A percentile compares a stretch with the other conserved stretches of the same genome.
Evolutionary conservation across 1,140 invertebrate genomes (phyloP).

Genomic region (Parapsyche elsis): DNA sequence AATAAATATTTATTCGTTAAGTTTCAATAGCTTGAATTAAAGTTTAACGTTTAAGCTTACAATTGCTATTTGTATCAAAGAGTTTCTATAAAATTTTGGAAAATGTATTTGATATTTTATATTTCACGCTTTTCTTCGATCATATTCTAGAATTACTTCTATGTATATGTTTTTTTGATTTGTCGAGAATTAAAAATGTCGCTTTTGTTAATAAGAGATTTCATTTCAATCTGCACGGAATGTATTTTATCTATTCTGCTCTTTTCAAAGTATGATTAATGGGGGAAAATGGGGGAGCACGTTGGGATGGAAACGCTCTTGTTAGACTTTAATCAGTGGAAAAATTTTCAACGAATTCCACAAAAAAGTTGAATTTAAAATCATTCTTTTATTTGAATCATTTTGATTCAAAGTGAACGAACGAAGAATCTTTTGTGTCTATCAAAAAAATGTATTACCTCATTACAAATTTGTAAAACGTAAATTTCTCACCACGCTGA

Average conservation of each 20-base stretch:
- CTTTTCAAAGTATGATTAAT: constrained; percentile 43
- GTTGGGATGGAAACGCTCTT: background rate
- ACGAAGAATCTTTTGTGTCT: background rate
- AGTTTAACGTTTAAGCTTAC: background rate
- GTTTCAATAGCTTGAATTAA: background rate
- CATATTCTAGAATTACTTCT: background rate
- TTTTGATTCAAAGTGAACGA: background rate
- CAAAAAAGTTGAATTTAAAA: background rate
- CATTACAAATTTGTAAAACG: too few relatives aligned
- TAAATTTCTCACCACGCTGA: too few relatives aligned
- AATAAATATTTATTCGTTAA: background rate
- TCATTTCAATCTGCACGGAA: constrained; percentile 32
- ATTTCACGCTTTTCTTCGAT: too few relatives aligned
- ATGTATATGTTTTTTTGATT: background rate
- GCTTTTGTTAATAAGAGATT: background rate
- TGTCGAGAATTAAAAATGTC: background rate
- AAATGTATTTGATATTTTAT: background rate
- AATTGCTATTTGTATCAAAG: too few relatives aligned
- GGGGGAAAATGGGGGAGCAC: constrained; percentile 28
- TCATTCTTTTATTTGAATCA: background rate
- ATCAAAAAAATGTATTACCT: background rate
- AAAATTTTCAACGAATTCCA: background rate
- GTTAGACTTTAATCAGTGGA: constrained; percentile 33
- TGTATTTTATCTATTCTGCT: background rate
- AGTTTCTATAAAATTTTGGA: too few relatives aligned